Evolutionary conservation across 2,797 vertebrate species (phyloP), one percentile per base, ranked within the genome.

Genomic region (Sebastes iracundus): DNA sequence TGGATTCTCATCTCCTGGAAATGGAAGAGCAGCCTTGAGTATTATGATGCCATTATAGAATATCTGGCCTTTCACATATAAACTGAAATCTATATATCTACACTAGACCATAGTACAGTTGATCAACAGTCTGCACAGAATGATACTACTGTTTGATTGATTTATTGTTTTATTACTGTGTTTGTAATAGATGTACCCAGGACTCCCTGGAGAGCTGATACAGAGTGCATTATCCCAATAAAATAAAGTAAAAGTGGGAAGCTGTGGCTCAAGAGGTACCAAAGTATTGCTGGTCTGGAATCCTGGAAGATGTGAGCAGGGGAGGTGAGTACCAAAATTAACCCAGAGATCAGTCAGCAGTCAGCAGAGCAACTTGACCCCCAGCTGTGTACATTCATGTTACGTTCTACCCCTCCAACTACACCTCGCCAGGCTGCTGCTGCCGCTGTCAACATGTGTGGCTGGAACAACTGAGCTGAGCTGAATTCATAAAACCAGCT

Each of bases 271-370:
- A 49, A 7, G 16, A 49, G 42, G 42, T 49, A 49, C 42, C 2
- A 49, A 7, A 49, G 42, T 49, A 20, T 49, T 49, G 18, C 18
- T 49, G 42, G 42, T 49, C 18, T 49, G 42, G 8, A 49, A 49
- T 49, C 42, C 42, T 22, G 22, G 12, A 14, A 25, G 9, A 30
- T 56, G 23, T 56, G 55, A 70, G 46, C 30, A 13, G 33, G 33
- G 13, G 14, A 58, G 46, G 30, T 16, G n/a, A 61, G 9, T 14
- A 13, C 42, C 69, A 71, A 22, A 18, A 6, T 33, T 18, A 80
- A 33, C 77, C 30, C 65, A 65, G 10, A 30, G 56, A 68, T 83
- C 61, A 35, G 38, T 32, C 61, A 73, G 23, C 33, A 10, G 79
- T 33, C 68, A 20, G 38, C 30, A 58, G 16, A 76, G 56, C 67